These are phyloP conservation scores for Urocolius indicus DNA, from an alignment of 2,113 vertebrate genomes.

Conservation along the genomic window DNA sequence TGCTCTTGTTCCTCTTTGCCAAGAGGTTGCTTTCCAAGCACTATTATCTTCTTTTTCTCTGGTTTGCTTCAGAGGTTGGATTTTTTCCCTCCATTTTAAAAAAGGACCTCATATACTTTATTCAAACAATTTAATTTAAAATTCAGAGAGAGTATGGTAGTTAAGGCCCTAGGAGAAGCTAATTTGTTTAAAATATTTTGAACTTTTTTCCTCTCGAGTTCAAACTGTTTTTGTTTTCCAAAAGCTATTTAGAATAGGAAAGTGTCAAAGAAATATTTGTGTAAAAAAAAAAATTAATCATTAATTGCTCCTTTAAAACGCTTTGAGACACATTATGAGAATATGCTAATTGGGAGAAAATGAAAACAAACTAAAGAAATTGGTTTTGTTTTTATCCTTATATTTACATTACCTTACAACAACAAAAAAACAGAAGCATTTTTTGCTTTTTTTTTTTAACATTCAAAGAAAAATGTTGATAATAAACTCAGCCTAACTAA, in stretches of 20 bases:
- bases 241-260: not conserved
- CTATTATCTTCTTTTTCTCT: conserved; percentile 80
- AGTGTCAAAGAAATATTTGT: not conserved
- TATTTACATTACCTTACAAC: not conserved
- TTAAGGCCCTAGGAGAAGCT: conserved; percentile 26
- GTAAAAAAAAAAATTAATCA: not conserved
- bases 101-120: conserved; percentile 68
- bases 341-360: not conserved
- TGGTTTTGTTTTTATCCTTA: not conserved
- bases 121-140: conserved; percentile 70
- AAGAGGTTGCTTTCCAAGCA: conserved; percentile 82
- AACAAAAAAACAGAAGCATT: not conserved
- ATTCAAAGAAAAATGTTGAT: not conserved
- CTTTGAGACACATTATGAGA: not conserved
- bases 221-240: conserved; percentile 1
- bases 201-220: conserved; percentile 35
- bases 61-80: conserved; percentile 73
- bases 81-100: conserved; percentile 17
- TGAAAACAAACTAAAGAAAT: too few species aligned
- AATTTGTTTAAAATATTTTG: conserved; percentile 46
- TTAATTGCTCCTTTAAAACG: conserved; percentile 5
- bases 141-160: conserved; percentile 50
- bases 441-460: not conserved
- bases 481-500: not conserved
- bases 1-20: conserved; percentile 85